Evolutionary conservation across 2,888 invertebrate genomes (phyloP).

Genomic region (Cyclophora albipunctata): DNA sequence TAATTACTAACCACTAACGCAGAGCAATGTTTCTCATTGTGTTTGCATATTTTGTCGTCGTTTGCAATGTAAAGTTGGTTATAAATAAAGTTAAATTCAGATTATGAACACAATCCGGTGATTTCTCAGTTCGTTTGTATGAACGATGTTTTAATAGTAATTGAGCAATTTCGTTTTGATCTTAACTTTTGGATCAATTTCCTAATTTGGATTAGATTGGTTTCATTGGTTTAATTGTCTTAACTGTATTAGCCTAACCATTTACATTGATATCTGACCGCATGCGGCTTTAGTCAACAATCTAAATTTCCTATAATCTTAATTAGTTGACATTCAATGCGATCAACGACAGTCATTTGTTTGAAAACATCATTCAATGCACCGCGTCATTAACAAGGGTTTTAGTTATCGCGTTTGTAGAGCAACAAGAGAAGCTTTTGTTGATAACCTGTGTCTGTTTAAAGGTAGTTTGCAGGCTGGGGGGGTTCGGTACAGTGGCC

Average conservation of each 20-base stretch:
- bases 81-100: slow-evolving; percentile 35
- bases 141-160: too few relatives aligned
- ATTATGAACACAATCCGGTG: slow-evolving; percentile 24
- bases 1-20: slow-evolving; percentile 70
- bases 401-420: slow-evolving; percentile 25
- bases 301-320: too few relatives aligned
- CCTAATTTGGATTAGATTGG: too few relatives aligned
- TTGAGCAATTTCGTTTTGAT: slow-evolving; percentile 2
- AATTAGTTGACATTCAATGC: too few relatives aligned
- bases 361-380: too few relatives aligned
- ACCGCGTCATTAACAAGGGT: too few relatives aligned
- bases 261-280: too few relatives aligned
- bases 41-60: slow-evolving; percentile 66
- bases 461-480: slow-evolving; percentile 42
- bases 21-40: slow-evolving; percentile 54
- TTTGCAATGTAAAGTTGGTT: slow-evolving; percentile 51
- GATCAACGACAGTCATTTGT: too few relatives aligned
- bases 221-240: too few relatives aligned
- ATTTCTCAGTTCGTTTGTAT: slow-evolving; percentile 7
- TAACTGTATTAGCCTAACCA: too few relatives aligned
- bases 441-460: slow-evolving; percentile 59
- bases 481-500: slow-evolving; percentile 26
- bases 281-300: too few relatives aligned
- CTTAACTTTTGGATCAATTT: too few relatives aligned
- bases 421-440: slow-evolving; percentile 46